Evolutionary conservation across 2,888 invertebrate genomes (phyloP).

Genomic region (Macaria notata): DNA sequence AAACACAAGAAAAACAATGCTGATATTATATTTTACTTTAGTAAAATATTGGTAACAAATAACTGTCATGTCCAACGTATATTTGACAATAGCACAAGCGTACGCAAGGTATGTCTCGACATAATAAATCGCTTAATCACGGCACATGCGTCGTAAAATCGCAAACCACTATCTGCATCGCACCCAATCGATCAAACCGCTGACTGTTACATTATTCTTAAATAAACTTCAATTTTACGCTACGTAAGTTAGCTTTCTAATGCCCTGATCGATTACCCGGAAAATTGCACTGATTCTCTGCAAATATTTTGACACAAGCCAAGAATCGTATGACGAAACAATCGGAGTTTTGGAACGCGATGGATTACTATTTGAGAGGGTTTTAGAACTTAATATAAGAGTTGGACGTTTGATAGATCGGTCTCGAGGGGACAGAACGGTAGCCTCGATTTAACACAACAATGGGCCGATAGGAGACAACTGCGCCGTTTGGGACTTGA

Average conservation of each 20-base stretch:
- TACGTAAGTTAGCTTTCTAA: conserved; percentile 57
- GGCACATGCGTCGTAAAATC: conserved; percentile 23
- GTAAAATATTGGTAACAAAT: too few relatives aligned
- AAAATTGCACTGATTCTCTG: conserved; percentile 70
- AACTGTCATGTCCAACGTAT: too few relatives aligned
- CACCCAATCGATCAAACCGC: conserved; percentile 34
- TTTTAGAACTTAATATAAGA: conserved; percentile 64
- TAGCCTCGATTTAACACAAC: conserved; percentile 50
- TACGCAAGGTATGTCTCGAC: too few relatives aligned
- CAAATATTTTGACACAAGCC: conserved; percentile 77
- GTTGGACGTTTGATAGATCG: conserved; percentile 74
- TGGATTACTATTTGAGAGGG: conserved; percentile 49
- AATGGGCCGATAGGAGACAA: conserved; percentile 48
- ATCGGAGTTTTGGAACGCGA: conserved; percentile 57
- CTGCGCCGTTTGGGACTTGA: conserved; percentile 45
- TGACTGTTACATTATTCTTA: conserved; percentile 45
- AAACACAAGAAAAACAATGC: too few relatives aligned
- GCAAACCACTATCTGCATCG: conserved; percentile 26
- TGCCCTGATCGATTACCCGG: conserved; percentile 69
- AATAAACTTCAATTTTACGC: conserved; percentile 74
- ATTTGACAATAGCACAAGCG: too few relatives aligned
- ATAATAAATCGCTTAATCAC: conserved; percentile 19
- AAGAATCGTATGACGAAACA: conserved; percentile 76
- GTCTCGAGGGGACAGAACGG: conserved; percentile 63
- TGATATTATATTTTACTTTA: too few relatives aligned